Evolutionary conservation across 2,797 vertebrate genomes (phyloP), one percentile per base, ranked within the genome.

Genomic region (Sebastes oblongus): DNA sequence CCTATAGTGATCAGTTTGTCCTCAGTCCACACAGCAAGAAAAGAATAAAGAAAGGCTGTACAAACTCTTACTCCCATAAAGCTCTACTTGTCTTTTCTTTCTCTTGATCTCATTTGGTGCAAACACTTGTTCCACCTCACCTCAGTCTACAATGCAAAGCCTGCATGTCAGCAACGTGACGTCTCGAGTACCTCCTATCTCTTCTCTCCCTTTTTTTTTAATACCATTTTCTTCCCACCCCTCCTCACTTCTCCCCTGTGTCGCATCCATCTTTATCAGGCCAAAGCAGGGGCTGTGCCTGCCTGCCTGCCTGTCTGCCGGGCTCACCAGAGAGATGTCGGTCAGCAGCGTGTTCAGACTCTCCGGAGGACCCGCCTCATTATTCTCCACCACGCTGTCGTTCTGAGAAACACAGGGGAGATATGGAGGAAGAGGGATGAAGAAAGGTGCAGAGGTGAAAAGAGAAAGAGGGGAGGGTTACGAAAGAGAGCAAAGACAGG

Each of bases 281-380:
- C 56, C 69, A 42, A 27, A 55, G 68, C 71, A 55, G 36, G 62
- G 64, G 27, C 61, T 16, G 29, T 32, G 55, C 58, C 60, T 66
- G 80, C 42, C 68, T 39, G 32, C 36, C 12, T 36, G 36, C 36
- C 36, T 36, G 34, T 32, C 42, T 42, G 72, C 27, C 7, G 14
- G 36, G 71, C 93, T 94, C 92, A 94, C 93, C 93, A 94, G 94
- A 80, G 98, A 97, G 91, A 99, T 92, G 61, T 99, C 98, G 0
- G 96, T 96, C 81, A 99, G 96, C 82, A 98, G 94, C 50, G 96
- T 89, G 78, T 96, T 96, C 91, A 94, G 81, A 67, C 88, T 94
- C 84, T 96, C 96, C 22, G 95, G 94, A 73, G 95, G 88, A 13
- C 94, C 85, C 25, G 95, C 94, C 12, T 95, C 94, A 3, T 93